Base-by-base conservation (phyloP, 2,797 vertebrate genomes). In the Heterohyrax brucei region DNA sequence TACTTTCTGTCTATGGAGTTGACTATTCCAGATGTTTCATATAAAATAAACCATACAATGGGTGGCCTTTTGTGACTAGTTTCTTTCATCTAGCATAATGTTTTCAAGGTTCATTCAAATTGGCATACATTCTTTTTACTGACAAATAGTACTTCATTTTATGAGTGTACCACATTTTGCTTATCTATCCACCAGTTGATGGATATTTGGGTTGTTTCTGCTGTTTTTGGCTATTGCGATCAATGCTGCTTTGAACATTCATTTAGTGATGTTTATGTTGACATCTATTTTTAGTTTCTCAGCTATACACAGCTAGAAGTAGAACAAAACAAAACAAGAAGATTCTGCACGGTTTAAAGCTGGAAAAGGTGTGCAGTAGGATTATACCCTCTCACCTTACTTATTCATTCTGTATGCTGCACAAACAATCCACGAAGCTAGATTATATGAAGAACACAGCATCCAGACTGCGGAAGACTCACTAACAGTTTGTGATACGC, bases 91-190 rank as follows among this genome's bases (percentile, higher is more conserved):
- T 48, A 59, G 44, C 6, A 75, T 61, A 59, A 61, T 30, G 6
- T 91, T 80, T 91, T 72, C 48, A 61, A 93, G 66, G 26, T 66
- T 86, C 24, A 26, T 4, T n/a, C 64, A 16, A 76, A 16, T 6
- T 39, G 5, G 30, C 80, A 83, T 62, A 5, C 28, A 93, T 48
- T 16, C 48, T 94, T 97, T 78, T 87, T 48, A 77, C 39, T 53
- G 12, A 56, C 18, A 16, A 89, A 84, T 86, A 95, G 66, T 59
- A 93, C 21, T 61, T 76, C 39, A 72, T 10, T 44, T 21, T 64
- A 8, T 16, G 10, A 46, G 70, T 24, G 21, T 10, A 73, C 48
- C 53, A 56, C 53, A 56, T 56, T 56, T 56, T 56, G 12, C 24
- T 70, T n/a, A 80, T 28, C 39, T 16, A 46, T 26, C 78, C 30